Evolutionary conservation across 2,113 vertebrate species (phyloP).

Genomic region (Tachysurus fulvidraco): DNA sequence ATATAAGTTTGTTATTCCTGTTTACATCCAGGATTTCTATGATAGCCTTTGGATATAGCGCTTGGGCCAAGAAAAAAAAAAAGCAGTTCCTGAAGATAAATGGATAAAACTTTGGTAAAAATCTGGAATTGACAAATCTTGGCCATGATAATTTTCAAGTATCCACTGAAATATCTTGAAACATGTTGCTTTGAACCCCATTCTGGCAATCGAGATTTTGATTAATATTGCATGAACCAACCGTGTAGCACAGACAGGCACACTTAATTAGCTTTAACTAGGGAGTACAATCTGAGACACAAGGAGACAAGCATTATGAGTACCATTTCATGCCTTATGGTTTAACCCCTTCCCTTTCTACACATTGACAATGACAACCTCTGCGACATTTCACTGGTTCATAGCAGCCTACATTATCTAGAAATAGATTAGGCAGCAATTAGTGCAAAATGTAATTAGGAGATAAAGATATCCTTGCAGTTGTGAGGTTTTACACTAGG

Average conservation of each 20-base stretch:
- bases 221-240: background rate
- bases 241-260: background rate
- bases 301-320: background rate
- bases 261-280: background rate
- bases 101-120: background rate
- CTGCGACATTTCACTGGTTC: background rate
- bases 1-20: background rate
- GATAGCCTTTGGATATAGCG: background rate
- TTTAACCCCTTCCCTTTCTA: background rate
- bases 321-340: background rate
- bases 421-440: background rate
- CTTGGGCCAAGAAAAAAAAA: background rate
- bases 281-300: background rate
- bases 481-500: background rate
- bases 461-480: background rate
- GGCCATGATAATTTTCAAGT: background rate
- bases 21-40: background rate
- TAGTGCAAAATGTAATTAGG: background rate
- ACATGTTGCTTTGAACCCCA: background rate
- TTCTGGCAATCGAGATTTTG: background rate
- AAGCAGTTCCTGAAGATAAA: too few species aligned
- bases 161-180: background rate
- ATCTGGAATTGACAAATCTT: background rate
- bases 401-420: background rate
- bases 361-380: background rate